phyloP scores from a whole-genome alignment of 2,888 invertebrate species.

The Spodoptera picta region DNA sequence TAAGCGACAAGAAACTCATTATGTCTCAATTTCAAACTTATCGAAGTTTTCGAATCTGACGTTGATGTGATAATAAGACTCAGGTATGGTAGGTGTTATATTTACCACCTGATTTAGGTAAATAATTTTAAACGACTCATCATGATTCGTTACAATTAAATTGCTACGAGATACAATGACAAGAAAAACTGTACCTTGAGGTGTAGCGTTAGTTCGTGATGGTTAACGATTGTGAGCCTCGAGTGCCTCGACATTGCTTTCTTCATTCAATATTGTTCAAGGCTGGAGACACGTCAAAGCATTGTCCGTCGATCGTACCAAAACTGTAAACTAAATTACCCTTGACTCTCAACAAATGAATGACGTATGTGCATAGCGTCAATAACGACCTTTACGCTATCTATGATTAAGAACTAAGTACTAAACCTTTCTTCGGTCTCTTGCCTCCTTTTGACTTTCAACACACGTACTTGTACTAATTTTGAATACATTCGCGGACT shows the following conservation, averaged over 20 bases:
- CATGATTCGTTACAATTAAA: conserved; percentile 7
- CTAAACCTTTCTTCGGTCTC: conserved; percentile 32
- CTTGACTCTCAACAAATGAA: conserved; percentile 47
- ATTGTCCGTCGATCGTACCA: conserved; percentile 47
- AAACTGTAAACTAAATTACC: conserved; percentile 55
- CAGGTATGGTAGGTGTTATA: neutral
- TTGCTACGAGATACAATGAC: neutral
- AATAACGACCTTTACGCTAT: conserved; percentile 21
- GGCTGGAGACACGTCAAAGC: conserved; percentile 50
- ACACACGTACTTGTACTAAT: conserved; percentile 28
- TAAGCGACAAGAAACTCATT: conserved; percentile 78
- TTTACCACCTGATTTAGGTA: conserved; percentile 1
- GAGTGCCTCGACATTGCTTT: conserved; percentile 41
- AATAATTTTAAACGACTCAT: neutral
- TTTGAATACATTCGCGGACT: conserved; percentile 26
- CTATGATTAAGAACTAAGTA: conserved; percentile 23
- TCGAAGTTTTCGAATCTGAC: conserved; percentile 12
- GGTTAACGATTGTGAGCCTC: conserved; percentile 10
- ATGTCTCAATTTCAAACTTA: conserved; percentile 36
- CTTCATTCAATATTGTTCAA: conserved; percentile 48
- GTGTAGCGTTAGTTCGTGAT: conserved; percentile 7
- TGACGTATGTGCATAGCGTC: conserved; percentile 50
- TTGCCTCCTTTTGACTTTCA: conserved; percentile 23
- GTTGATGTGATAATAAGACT: conserved; percentile 4
- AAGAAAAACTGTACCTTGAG: conserved; percentile 16